Evolutionary conservation across 2,113 vertebrate species (phyloP), one percentile per base, ranked within the genome.

Genomic region (Heterocephalus glaber): DNA sequence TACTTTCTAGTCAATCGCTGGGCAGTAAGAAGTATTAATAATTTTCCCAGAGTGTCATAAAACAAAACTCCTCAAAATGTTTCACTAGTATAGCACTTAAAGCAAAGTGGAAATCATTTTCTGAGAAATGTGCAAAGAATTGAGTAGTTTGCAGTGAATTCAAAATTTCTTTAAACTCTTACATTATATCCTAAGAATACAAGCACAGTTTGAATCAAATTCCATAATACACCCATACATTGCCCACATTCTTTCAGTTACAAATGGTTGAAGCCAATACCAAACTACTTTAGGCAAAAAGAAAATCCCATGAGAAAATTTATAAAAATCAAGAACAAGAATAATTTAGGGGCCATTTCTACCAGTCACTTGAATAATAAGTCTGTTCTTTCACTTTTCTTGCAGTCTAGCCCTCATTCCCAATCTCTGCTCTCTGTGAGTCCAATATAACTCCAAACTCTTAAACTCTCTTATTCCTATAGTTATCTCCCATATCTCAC

Each of bases 261-360:
- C 17, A 89, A 74, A 82, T 61, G 41, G 20, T 35, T 91, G 54
- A 97, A 92, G n/a, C 3, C 12, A 68, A 90, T 72, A n/a, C 26
- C n/a, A 92, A 87, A 85, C 20, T 33, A 52, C 86, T 58, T 80
- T 49, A 77, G 19, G 14, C 9, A 54, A 80, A 85, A 92, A 41
- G 26, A 16, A 7, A 38, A 79, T 35, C 6, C 87, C 52, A 44
- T 5, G 35, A 81, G 54, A 89, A 87, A 91, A 58, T 28, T 91
- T 9, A 19, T 20, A 44, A 14, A 83, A 96, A 47, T 35, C 10
- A 56, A 93, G 60, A 3, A 3, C 8, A 89, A 38, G 7, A 93
- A 44, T 70, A 35, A 79, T 4, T 77, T 77, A 70, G 38, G 19
- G 11, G 17, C 19, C 28, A 49, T 63, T 89, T 94, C 65, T 68